A percentile compares a stretch with the other conserved stretches of the same genome.
Evolutionary conservation across 1,140 invertebrate species (phyloP).

Genomic region (Galendromus occidentalis): DNA sequence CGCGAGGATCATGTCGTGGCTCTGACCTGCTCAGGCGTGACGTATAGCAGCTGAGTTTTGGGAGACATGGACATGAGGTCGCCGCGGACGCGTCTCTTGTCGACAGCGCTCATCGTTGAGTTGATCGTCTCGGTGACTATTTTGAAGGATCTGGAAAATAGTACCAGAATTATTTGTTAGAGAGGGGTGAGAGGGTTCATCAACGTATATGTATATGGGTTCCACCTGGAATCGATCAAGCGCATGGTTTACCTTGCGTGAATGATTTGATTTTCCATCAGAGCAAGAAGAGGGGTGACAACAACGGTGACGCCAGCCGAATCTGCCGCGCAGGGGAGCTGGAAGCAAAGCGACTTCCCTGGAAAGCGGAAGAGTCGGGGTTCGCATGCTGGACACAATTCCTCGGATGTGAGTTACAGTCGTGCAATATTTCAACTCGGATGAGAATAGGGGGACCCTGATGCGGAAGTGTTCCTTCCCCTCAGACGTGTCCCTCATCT

Average conservation of each 20-base stretch:
- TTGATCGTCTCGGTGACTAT: conserved; percentile 66
- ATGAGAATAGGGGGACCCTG: no score
- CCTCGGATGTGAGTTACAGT: neutral
- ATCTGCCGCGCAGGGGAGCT: conserved; percentile 41
- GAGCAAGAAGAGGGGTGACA: conserved; percentile 44
- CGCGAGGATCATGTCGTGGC: no score
- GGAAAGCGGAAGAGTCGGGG: conserved; percentile 15
- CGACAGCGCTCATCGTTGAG: conserved; percentile 53
- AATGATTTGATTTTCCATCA: conserved; percentile 40
- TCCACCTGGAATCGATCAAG: neutral
- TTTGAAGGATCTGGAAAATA: conserved; percentile 35
- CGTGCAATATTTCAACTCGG: no score
- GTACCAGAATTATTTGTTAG: neutral
- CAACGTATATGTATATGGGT: neutral
- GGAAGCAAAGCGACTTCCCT: conserved; percentile 49
- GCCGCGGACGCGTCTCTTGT: conserved; percentile 47
- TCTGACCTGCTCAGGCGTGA: conserved; percentile 71
- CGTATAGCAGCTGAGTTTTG: conserved; percentile 57
- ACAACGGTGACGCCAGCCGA: conserved; percentile 38
- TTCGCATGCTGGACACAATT: neutral
- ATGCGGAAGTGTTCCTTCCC: no score
- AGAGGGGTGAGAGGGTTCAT: neutral
- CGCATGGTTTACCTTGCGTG: conserved; percentile 12
- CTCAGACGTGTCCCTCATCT: no score
- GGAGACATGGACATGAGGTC: conserved; percentile 48